Percentiles rank a stretch among this genome's conserved stretches.
Conservation (phyloP, 2,797 vertebrate genomes). For the Sebastes iracundus region DNA sequence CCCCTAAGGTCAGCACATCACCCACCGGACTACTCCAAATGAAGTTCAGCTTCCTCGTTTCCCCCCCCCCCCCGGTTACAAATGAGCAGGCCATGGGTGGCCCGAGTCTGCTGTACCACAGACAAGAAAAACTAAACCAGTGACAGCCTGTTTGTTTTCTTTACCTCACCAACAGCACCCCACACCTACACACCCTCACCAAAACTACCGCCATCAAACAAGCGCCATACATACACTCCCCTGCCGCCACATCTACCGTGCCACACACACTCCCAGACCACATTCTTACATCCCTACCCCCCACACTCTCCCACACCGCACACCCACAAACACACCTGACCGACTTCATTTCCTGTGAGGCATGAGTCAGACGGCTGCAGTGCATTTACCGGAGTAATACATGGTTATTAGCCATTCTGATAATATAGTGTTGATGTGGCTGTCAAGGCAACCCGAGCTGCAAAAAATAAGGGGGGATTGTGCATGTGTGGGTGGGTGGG, state of each 20-base stretch:
- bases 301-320: slow-evolving; percentile 73
- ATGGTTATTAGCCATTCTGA: slow-evolving; percentile 80
- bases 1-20: slow-evolving; percentile 25
- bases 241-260: slow-evolving; percentile 68
- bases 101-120: slow-evolving; percentile 64
- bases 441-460: slow-evolving; percentile 69
- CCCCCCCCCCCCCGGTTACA: background rate
- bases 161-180: slow-evolving; percentile 74
- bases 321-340: slow-evolving; percentile 80
- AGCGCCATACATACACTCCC: slow-evolving; percentile 67
- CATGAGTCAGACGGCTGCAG: slow-evolving; percentile 79
- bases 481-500: slow-evolving; percentile 63
- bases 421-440: slow-evolving; percentile 80
- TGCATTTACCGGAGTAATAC: slow-evolving; percentile 77
- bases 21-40: slow-evolving; percentile 4
- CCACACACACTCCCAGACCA: slow-evolving; percentile 79
- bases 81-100: slow-evolving; percentile 72
- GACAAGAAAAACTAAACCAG: slow-evolving; percentile 74
- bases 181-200: slow-evolving; percentile 73
- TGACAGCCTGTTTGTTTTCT: slow-evolving; percentile 75
- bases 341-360: slow-evolving; percentile 75
- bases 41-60: slow-evolving; percentile 17
- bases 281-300: slow-evolving; percentile 76
- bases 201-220: slow-evolving; percentile 74
- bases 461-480: slow-evolving; percentile 43